phyloP scores from a whole-genome alignment of 2,888 invertebrate species.

The Eristalis tenax region DNA sequence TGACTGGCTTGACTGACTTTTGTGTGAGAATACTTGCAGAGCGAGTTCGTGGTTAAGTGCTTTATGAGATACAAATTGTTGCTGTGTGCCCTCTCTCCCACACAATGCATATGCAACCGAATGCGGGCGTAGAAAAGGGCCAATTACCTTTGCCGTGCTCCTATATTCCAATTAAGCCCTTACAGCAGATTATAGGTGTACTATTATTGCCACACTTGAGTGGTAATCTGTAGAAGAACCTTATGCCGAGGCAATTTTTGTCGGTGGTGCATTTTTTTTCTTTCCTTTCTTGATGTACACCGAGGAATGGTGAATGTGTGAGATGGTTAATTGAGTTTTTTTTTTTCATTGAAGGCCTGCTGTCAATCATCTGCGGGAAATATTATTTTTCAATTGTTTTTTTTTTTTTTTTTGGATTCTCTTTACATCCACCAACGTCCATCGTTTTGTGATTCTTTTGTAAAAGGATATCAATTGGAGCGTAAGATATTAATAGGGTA shows the following conservation, averaged over 20 bases:
- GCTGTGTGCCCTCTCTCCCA: slow-evolving; percentile 12
- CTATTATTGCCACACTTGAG: slow-evolving; percentile 69
- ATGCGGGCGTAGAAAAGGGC: slow-evolving; percentile 55
- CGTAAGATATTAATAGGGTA: slow-evolving; percentile 66
- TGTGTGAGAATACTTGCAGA: not conserved
- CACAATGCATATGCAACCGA: slow-evolving; percentile 25
- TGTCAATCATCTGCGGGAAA: slow-evolving; percentile 62
- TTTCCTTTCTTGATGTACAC: slow-evolving; percentile 13
- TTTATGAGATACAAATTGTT: slow-evolving; percentile 69
- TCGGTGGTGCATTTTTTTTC: slow-evolving; percentile 34
- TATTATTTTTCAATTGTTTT: slow-evolving; percentile 11
- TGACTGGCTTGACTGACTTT: not conserved
- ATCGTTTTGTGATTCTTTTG: slow-evolving; percentile 32
- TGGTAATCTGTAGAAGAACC: slow-evolving; percentile 60
- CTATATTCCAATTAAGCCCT: slow-evolving; percentile 68
- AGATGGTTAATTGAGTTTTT: slow-evolving; percentile 60
- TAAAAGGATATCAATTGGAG: slow-evolving; percentile 67
- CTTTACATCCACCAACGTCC: slow-evolving; percentile 25
- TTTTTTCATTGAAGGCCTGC: slow-evolving; percentile 26
- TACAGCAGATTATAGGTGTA: slow-evolving; percentile 62
- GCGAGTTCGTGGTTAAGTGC: slow-evolving; percentile 65
- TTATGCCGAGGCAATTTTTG: slow-evolving; percentile 54
- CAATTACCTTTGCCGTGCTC: slow-evolving; percentile 64
- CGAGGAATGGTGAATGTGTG: slow-evolving; percentile 28
- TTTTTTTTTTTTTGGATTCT: not conserved